Conservation (phyloP, 2,113 vertebrate species). For the Phoenicopterus ruber region DNA sequence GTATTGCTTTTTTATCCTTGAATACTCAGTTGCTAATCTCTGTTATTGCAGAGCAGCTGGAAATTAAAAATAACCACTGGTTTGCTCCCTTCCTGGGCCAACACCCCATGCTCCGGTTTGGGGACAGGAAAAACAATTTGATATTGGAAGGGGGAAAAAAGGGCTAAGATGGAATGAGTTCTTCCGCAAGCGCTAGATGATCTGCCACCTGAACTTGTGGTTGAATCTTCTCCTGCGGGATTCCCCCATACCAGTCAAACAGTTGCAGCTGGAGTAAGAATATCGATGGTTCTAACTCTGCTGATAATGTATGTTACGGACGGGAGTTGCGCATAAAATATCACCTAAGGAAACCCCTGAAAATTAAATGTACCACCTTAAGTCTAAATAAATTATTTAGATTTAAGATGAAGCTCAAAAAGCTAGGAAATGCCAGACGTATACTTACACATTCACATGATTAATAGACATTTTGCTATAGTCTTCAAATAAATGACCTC, state of each 20-base stretch:
- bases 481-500: background rate
- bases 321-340: background rate
- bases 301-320: background rate
- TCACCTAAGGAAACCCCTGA: background rate
- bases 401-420: background rate
- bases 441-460: background rate
- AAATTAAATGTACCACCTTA: background rate
- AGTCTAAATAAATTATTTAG: background rate
- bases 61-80: background rate
- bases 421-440: background rate
- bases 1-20: background rate
- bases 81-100: background rate
- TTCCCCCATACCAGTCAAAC: background rate
- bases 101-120: background rate
- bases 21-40: background rate
- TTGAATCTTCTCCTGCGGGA: background rate
- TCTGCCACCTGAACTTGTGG: background rate
- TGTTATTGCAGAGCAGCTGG: background rate
- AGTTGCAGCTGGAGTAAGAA: background rate
- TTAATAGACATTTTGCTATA: background rate
- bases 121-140: background rate
- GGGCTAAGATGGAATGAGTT: background rate
- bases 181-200: background rate
- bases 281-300: background rate
- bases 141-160: background rate